Percentiles rank a stretch among this genome's conserved stretches.
phyloP scores from a whole-genome alignment of 2,113 vertebrate genomes.

The Plecotus auritus region DNA sequence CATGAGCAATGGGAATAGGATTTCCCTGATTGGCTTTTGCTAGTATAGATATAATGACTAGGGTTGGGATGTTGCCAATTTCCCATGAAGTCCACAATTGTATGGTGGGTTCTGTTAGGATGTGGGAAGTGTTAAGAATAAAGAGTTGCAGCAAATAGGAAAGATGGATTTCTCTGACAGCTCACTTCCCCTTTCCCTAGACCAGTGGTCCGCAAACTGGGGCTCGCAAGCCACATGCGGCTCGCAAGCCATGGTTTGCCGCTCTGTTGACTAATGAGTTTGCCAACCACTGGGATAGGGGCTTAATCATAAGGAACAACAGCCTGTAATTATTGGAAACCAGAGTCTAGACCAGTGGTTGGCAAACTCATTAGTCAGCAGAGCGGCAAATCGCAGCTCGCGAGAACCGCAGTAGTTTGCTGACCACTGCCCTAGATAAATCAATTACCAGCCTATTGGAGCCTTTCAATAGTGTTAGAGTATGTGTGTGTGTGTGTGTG shows the following conservation, averaged over 20 bases:
- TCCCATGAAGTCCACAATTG: neutral
- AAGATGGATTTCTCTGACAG: conserved; percentile 45
- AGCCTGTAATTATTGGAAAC: too few species aligned
- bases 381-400: too few species aligned
- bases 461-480: neutral
- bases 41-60: too few species aligned
- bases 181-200: conserved; percentile 21
- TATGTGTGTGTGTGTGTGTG: neutral
- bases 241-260: too few species aligned
- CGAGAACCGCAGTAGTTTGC: too few species aligned
- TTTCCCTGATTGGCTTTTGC: neutral
- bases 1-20: neutral
- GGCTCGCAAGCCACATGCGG: too few species aligned
- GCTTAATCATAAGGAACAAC: too few species aligned
- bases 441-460: conserved; percentile 47
- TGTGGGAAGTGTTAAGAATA: neutral
- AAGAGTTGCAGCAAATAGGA: neutral
- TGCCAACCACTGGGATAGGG: too few species aligned
- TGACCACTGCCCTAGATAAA: neutral
- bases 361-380: too few species aligned
- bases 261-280: too few species aligned
- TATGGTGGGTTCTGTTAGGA: neutral
- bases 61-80: neutral
- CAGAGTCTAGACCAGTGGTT: too few species aligned
- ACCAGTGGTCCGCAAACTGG: too few species aligned